A percentile compares a stretch with the other conserved stretches of the same genome.
Conservation (phyloP, 2,113 vertebrate species). For the Telmatochromis brachygnathus region DNA sequence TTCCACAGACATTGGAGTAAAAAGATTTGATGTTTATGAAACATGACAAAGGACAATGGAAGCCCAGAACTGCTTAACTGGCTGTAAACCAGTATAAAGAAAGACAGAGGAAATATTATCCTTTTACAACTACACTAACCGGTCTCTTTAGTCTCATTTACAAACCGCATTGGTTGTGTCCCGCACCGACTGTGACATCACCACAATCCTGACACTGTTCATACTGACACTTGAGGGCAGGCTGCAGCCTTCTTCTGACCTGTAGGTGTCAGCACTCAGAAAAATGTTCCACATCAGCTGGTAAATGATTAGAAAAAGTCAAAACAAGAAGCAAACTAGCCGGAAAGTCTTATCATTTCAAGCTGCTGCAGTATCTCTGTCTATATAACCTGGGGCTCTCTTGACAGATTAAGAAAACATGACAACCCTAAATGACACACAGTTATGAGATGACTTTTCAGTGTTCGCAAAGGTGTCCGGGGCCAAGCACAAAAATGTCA, state of each 20-base stretch:
- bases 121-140: neutral
- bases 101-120: neutral
- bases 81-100: neutral
- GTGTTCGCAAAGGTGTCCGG: rapidly evolving
- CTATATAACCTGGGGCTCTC: neutral
- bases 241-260: neutral
- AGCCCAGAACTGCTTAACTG: neutral
- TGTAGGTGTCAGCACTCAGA: neutral
- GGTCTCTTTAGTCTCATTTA: neutral
- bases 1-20: rapidly evolving
- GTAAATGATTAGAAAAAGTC: neutral
- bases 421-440: neutral
- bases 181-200: rapidly evolving
- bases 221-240: neutral
- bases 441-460: neutral
- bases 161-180: neutral
- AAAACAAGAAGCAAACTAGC: neutral
- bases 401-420: neutral
- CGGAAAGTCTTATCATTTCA: neutral
- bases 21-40: neutral
- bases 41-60: rapidly evolving
- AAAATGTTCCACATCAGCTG: rapidly evolving
- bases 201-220: neutral
- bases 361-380: neutral
- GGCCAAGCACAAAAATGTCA: rapidly evolving